Evolutionary conservation across 2,888 invertebrate genomes (phyloP).

Genomic region (Tachina grossa): DNA sequence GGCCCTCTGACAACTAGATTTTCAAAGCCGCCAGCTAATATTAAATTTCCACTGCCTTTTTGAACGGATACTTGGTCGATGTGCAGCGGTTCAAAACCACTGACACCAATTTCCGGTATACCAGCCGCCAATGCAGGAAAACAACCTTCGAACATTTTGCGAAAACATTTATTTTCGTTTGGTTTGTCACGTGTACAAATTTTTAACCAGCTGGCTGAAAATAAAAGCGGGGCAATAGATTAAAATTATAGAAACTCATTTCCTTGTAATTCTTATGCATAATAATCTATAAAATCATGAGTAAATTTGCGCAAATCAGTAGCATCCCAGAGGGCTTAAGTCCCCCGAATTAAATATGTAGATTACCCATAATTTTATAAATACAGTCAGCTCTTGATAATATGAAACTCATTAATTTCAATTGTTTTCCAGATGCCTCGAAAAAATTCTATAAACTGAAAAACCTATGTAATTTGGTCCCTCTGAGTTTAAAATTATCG

Average conservation of each 20-base stretch:
- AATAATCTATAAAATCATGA: neutral
- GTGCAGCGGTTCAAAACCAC: conserved; percentile 85
- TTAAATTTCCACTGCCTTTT: conserved; percentile 84
- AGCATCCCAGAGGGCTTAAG: too few relatives aligned
- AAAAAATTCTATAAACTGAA: too few relatives aligned
- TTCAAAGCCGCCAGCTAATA: conserved; percentile 84
- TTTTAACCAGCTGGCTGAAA: conserved; percentile 84
- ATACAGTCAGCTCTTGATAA: too few relatives aligned
- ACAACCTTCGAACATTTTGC: conserved; percentile 84
- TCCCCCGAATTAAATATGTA: too few relatives aligned
- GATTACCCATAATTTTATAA: too few relatives aligned
- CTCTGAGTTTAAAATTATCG: too few relatives aligned
- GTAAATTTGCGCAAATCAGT: too few relatives aligned
- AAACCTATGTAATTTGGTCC: too few relatives aligned
- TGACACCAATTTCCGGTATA: conserved; percentile 85
- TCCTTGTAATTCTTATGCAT: neutral
- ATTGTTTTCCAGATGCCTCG: too few relatives aligned
- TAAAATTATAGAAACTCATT: too few relatives aligned
- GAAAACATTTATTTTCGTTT: conserved; percentile 84
- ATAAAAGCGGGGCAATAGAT: conserved; percentile 63
- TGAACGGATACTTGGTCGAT: conserved; percentile 84
- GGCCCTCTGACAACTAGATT: conserved; percentile 85
- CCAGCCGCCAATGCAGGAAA: conserved; percentile 85
- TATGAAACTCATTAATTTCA: too few relatives aligned
- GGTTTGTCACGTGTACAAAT: conserved; percentile 84